Percentiles rank a stretch among this genome's conserved stretches.
Evolutionary conservation across 1,140 invertebrate species (phyloP).

Genomic region (Ericerus pela): DNA sequence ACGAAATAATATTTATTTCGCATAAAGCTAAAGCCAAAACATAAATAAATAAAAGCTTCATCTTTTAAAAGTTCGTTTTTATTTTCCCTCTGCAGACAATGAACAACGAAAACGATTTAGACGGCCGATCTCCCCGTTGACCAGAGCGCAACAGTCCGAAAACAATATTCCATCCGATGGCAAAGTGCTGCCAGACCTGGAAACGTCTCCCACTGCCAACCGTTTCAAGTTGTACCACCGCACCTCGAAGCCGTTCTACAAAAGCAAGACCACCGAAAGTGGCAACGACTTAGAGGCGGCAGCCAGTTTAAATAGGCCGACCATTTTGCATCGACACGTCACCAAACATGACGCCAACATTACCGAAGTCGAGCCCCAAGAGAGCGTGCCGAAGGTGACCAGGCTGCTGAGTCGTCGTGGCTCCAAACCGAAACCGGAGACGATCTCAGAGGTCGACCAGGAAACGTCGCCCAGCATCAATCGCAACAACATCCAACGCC

Average conservation of each 20-base stretch:
- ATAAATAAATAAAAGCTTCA: too few species aligned
- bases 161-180: neutral
- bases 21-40: too few species aligned
- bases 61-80: too few species aligned
- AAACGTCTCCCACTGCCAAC: neutral
- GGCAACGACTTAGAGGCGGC: neutral
- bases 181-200: neutral
- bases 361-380: neutral
- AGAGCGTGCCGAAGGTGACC: neutral
- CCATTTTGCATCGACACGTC: neutral
- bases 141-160: neutral
- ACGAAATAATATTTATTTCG: too few species aligned
- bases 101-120: neutral
- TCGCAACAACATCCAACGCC: neutral
- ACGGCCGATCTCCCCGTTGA: neutral
- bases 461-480: neutral
- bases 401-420: neutral
- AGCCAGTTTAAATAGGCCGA: neutral
- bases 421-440: neutral
- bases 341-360: neutral
- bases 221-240: neutral
- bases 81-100: neutral
- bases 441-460: neutral
- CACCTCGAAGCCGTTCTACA: neutral
- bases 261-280: neutral